Conservation (phyloP, 2,113 vertebrate genomes). For the Rhizomys pruinosus region DNA sequence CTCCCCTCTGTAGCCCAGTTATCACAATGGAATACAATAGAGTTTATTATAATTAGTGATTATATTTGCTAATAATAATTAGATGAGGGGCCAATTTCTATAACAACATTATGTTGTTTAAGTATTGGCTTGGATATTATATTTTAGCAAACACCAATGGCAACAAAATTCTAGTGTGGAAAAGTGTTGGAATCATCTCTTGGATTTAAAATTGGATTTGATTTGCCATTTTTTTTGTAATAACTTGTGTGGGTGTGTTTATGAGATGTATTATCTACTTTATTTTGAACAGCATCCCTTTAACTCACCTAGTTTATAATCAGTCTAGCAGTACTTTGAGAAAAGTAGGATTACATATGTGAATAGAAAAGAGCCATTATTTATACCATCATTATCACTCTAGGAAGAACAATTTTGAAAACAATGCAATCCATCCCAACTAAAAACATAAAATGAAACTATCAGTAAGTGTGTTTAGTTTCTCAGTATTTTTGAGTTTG, state of each 20-base stretch:
- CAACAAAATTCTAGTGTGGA: conserved; percentile 29
- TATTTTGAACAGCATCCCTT: conserved; percentile 41
- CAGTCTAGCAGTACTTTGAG: conserved; percentile 42
- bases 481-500: conserved; percentile 49
- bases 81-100: neutral
- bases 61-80: conserved; percentile 28
- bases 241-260: conserved; percentile 33
- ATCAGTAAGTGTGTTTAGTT: conserved; percentile 29
- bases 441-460: conserved; percentile 14
- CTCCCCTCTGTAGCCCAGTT: neutral
- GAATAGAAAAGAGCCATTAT: conserved; percentile 44
- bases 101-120: conserved; percentile 13
- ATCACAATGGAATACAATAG: neutral
- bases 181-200: conserved; percentile 2
- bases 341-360: conserved; percentile 41
- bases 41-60: conserved; percentile 47
- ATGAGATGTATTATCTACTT: conserved; percentile 21
- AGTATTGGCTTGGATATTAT: neutral
- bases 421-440: conserved; percentile 1
- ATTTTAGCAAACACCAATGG: conserved; percentile 45
- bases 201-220: conserved; percentile 50
- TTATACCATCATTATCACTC: conserved; percentile 32
- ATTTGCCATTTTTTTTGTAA: conserved; percentile 48
- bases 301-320: conserved; percentile 28
- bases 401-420: conserved; percentile 59